Base-by-base conservation (phyloP, 2,113 vertebrate genomes). In the Condylura cristata region DNA sequence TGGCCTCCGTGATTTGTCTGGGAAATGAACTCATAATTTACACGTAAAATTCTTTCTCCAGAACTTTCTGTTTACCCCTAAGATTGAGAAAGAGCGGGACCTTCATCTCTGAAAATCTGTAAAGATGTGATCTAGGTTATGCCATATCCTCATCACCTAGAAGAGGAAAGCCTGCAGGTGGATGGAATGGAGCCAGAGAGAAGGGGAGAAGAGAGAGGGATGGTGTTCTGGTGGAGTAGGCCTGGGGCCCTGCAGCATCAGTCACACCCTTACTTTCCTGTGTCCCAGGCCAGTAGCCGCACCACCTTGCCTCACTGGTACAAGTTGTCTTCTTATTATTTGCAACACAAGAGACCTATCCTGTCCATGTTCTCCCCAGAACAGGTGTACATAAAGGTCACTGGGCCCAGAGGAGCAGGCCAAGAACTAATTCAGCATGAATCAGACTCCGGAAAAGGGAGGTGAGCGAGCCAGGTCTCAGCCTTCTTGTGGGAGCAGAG, bases 351-450 rank as follows among this genome's bases (percentile, higher is more conserved):
- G 28, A 92, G 13, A 86, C 7, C 18, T 79, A 7, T 86, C 32
- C 26, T 74, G 34, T 65, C 74, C 17, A 89, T 79, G 66, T 20
- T 28, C 63, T 86, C 44, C 80, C 48, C n/a, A 22, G 86, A 96
- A 93, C 91, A 97, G 93, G 87, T 96, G 93, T 34, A 89, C 34
- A 85, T 83, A 94, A 94, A 96, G 91, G 91, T 97, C 91, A 95
- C 46, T 94, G 65, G 65, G 61, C 80, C 26, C 84, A 86, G 74
- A 89, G 46, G 32, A 96, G 5, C 34, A 72, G 56, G 66, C 95
- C 95, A 94, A 96, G 48, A 94, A 80, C 80, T 83, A 93, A 79
- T 44, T 91, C 86, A 75, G 61, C 48, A 63, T 75, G 53, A 86
- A 71, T 44, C 70, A 48, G 48, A 48, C 32, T 94, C 86, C 3